A percentile compares a stretch with the other conserved stretches of the same genome.
Evolutionary conservation across 1,140 invertebrate species (phyloP).

Genomic region (Penaeus indicus): DNA sequence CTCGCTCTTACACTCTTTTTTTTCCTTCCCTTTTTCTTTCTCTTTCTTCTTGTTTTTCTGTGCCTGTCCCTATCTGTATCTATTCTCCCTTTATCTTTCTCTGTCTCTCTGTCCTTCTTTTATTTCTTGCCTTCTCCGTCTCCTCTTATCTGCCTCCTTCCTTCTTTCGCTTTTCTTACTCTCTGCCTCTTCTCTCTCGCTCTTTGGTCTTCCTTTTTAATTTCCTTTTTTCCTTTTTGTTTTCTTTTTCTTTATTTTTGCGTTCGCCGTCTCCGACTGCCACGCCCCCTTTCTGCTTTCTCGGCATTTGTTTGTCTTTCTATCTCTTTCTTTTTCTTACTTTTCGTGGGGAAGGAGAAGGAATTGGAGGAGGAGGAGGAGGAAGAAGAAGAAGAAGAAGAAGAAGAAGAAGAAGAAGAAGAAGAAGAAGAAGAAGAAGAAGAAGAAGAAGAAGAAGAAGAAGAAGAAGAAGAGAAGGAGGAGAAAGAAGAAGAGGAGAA

Average conservation of each 20-base stretch:
- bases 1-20: not conserved
- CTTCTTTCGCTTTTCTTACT: not conserved
- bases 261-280: too few relatives aligned
- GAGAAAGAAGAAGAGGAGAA: too few relatives aligned
- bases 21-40: not conserved
- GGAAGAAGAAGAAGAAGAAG: not conserved
- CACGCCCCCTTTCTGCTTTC: too few relatives aligned
- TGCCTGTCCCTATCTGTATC: too few relatives aligned
- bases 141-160: not conserved
- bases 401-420: too few relatives aligned
- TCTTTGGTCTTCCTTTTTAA: not conserved
- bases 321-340: constrained; percentile 5
- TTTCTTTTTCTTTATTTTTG: not conserved
- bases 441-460: too few relatives aligned
- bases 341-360: not conserved
- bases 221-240: not conserved
- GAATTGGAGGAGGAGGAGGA: too few relatives aligned
- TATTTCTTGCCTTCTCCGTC: not conserved
- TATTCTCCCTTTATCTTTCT: not conserved
- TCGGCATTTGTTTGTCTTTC: too few relatives aligned
- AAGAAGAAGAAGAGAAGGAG: too few relatives aligned
- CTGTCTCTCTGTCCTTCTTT: not conserved
- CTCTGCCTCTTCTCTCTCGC: not conserved
- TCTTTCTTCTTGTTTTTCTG: too few relatives aligned
- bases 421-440: not conserved